Base-by-base conservation (phyloP, 2,113 vertebrate genomes). In the Alexandromys fortis region DNA sequence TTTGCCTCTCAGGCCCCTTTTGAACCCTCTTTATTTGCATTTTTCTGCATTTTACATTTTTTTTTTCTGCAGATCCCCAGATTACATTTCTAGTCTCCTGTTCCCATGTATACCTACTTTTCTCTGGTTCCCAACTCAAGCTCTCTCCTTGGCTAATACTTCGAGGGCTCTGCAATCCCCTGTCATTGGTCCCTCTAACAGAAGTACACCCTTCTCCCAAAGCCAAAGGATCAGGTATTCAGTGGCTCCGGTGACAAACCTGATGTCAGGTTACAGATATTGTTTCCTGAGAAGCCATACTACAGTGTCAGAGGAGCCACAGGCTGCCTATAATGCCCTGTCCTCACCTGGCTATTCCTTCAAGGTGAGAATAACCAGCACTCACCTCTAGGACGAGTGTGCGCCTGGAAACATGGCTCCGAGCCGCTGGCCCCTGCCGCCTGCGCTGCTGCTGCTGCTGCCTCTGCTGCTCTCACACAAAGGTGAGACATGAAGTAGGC, bases 191-290 rank as follows among this genome's bases (percentile, higher is more conserved):
- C 61, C 63, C 65, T 92, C 86, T 95, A 87, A 85, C 65, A 96
- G 95, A 89, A 86, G 61, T 70, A 94, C 91, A 95, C 75, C 89
- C 87, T 95, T 91, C 94, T 92, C 26, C 94, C 47, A 49, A 81
- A 97, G 94, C 86, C 89, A 58, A 95, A 91, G 95, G 97, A 98
- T 98, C 98, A 97, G 89, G 91, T 98, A 94, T 83, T 95, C 97
- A 85, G 95, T 91, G 96, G 96, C 96, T 98, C 97, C 86, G 87
- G 96, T 98, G 96, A 97, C 98, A 94, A 93, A 94, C 91, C 94
- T 95, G 87, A 94, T 97, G 96, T 97, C 97, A 86, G 95, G 96
- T 97, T 96, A 97, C 98, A 83, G 96, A 93, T 97, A 97, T 6
- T 96, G 78, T 98, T 97, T 97, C 95, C 94, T 82, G 94, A 97